Evolutionary conservation across 2,113 vertebrate genomes (phyloP), one percentile per base, ranked within the genome.

Genomic region (Spea bombifrons): DNA sequence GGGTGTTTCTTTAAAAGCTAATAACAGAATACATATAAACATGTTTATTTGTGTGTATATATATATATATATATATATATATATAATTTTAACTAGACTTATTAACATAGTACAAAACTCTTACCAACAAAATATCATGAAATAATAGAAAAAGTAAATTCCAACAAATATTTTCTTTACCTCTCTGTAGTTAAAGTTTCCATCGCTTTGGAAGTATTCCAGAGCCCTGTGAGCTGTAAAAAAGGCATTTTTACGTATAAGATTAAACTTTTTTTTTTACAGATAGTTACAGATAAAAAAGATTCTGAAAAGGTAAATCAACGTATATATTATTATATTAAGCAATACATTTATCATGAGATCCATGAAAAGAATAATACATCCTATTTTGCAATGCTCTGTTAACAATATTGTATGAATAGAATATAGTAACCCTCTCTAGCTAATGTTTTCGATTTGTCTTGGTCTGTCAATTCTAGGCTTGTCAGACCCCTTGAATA

Each of bases 201-300:
- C 87, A 49, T 82, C 81, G 4, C 0, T 84, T 48, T 88, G 86
- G 83, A 93, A 88, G 82, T 90, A 91, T 78, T 92, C 89, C 83
- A 93, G 84, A 76, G 86, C 92, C 88, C 91, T 90, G 55, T 93
- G 91, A 73, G 91, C 92, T 93, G 81, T 81, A 86, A 86, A 82
- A 85, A 74, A 88, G 74, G 3, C 1, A 57, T 4, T 53, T 17
- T 53, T 8, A 30, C 1, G 30, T 30, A 30, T 30, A 30, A 30
- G 30, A 30, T 1, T 30, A 30, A 30, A 30, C 30, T 30, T 30
- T 30, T 30, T 30, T 30, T 30, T 30, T 30, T 30, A 30, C 1
- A 30, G 30, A 30, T 30, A 30, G 30, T 30, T 30, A 30, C 30
- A 30, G 1, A 30, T 30, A 30, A 30, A 30, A 47, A 69, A 49